These are phyloP conservation scores for Cochlearius cochlearius DNA, from an alignment of 2,113 vertebrate genomes.

Conservation along the genomic window DNA sequence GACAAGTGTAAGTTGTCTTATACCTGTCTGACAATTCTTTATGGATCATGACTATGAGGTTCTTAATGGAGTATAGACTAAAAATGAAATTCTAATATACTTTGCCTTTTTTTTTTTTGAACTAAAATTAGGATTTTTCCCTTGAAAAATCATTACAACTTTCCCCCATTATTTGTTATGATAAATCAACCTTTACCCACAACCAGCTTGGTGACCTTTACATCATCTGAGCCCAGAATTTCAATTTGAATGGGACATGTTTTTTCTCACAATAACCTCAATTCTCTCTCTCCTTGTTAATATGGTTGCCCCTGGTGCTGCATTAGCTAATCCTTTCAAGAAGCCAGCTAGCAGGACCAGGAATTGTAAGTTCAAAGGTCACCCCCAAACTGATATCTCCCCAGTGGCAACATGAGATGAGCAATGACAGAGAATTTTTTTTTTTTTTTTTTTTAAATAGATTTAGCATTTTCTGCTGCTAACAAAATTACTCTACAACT, in stretches of 20 bases:
- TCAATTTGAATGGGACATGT: neutral
- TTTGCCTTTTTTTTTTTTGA: neutral
- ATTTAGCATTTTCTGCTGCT: neutral
- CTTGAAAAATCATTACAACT: neutral
- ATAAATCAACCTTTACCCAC: neutral
- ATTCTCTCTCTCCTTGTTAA: slow-evolving; percentile 23
- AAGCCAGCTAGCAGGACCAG: neutral
- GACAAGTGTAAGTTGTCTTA: neutral
- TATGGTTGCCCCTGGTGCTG: neutral
- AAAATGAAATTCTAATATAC: neutral
- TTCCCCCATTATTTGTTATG: neutral
- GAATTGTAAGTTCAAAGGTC: slow-evolving; percentile 33
- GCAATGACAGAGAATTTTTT: neutral
- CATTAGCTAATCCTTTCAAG: slow-evolving; percentile 22
- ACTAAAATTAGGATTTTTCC: neutral
- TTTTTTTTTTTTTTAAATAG: neutral
- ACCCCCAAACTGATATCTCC: neutral
- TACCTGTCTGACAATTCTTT: neutral
- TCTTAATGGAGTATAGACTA: neutral
- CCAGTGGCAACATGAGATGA: neutral
- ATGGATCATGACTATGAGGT: neutral
- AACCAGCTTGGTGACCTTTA: neutral
- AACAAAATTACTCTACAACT: neutral
- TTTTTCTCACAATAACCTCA: slow-evolving; percentile 10
- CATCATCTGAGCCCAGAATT: neutral